Evolutionary conservation across 2,113 vertebrate genomes (phyloP).

Genomic region (Neogale vison): DNA sequence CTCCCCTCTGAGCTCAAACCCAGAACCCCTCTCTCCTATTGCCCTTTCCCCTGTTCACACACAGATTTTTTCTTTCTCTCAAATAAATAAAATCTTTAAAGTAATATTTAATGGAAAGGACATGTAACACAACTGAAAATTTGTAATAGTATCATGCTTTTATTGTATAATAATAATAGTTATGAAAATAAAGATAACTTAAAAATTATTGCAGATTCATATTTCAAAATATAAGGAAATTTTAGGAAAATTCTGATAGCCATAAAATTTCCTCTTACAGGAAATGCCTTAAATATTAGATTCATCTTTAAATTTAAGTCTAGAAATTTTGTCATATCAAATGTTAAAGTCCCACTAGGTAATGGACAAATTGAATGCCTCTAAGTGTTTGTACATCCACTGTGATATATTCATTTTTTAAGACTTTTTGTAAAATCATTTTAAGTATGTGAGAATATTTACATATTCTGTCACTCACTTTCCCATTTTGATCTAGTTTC

Average conservation of each 20-base stretch:
- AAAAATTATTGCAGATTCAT: background rate
- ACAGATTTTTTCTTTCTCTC: background rate
- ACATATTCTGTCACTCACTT: conserved; percentile 29
- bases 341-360: conserved; percentile 27
- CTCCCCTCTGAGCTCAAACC: no score
- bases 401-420: conserved; percentile 38
- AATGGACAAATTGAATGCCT: conserved; percentile 27
- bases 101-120: background rate
- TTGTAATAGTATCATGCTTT: background rate
- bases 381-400: conserved; percentile 23
- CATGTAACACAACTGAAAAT: background rate
- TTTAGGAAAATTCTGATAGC: conserved; percentile 7
- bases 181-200: conserved; percentile 9
- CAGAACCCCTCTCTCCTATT: no score
- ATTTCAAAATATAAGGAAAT: background rate
- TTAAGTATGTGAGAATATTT: conserved; percentile 58
- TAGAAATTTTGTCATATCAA: conserved; percentile 34
- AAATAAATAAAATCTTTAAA: background rate
- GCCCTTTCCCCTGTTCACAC: background rate
- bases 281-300: conserved; percentile 41
- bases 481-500: conserved; percentile 35
- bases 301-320: conserved; percentile 11
- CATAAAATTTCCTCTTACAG: background rate
- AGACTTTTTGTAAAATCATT: background rate
- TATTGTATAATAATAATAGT: background rate